Evolutionary conservation across 2,888 invertebrate genomes (phyloP), one percentile per base, ranked within the genome.

Genomic region (Nipponacmea schrenckii): DNA sequence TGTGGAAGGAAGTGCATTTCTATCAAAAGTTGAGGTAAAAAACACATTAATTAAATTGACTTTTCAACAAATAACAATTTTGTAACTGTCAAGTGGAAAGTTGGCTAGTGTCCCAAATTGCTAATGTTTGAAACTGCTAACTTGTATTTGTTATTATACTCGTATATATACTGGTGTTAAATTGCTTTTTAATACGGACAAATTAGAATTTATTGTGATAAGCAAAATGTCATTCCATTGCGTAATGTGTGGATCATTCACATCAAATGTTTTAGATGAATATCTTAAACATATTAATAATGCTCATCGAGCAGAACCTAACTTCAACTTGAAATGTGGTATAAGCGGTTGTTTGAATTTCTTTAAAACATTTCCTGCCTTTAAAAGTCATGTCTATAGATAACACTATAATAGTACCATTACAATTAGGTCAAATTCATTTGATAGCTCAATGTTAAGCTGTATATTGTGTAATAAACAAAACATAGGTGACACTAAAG

Each of bases 361-460:
- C n/a, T 56, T 56, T 56, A 56, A 56, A 56, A 56, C 56, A 56
- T 56, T 56, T 56, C 56, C 56, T 56, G 56, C 56, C 56, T 56
- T 20, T 20, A 56, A 56, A 56, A 56, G 56, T 56, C 56, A 56
- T 56, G 56, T 56, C 5, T 56, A 56, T 56, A 20, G 56, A 56
- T 56, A 56, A 15, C 56, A 56, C n/a, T 56, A 56, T 56, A 56
- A 56, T 2, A 20, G 7, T 56, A 20, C n/a, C 12, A 17, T 20
- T 56, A 56, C 12, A 56, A 0, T 20, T 20, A 56, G 56, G 12
- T 20, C 20, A 10, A n/a, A 20, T 3, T 56, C 20, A 17, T 31
- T 31, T 31, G 31, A 31, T 31, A 24, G 7, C 24, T 56, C 7
- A 20, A n/a, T 56, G 12, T 17, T 56, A 24, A 12, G 20, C 24